Evolutionary conservation across 2,113 vertebrate genomes (phyloP).

Genomic region (Marcusenius ussheri): DNA sequence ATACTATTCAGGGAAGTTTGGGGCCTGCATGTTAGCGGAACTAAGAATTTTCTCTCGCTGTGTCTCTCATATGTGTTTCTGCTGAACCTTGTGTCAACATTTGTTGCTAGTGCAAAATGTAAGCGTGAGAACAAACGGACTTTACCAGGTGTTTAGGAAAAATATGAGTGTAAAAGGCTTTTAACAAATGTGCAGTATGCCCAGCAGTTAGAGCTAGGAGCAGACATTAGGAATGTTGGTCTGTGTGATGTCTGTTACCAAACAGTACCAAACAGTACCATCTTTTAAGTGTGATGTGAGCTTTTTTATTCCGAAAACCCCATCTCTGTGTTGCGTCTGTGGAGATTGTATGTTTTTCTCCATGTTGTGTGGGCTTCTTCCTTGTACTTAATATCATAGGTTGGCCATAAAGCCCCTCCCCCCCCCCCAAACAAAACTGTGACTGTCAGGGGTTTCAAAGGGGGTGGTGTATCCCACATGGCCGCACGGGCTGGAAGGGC

Average conservation of each 20-base stretch:
- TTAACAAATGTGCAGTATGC: background rate
- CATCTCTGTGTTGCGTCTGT: background rate
- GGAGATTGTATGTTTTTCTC: background rate
- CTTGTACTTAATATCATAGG: background rate
- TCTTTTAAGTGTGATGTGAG: background rate
- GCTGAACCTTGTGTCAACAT: background rate
- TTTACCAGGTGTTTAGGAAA: background rate
- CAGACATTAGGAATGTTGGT: background rate
- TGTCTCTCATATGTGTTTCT: background rate
- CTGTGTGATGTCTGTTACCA: background rate
- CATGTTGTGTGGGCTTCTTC: background rate
- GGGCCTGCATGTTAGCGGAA: background rate
- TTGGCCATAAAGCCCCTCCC: background rate
- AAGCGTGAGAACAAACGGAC: background rate
- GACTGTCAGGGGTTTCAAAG: background rate
- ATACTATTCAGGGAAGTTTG: background rate
- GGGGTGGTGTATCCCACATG: background rate
- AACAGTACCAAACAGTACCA: background rate
- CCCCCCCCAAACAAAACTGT: background rate
- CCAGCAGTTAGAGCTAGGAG: background rate
- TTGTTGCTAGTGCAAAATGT: background rate
- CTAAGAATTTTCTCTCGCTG: background rate
- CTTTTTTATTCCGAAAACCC: background rate
- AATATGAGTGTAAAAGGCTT: background rate
- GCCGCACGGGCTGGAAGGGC: background rate